phyloP scores from a whole-genome alignment of 2,888 invertebrate genomes.

The Endotricha flammealis region DNA sequence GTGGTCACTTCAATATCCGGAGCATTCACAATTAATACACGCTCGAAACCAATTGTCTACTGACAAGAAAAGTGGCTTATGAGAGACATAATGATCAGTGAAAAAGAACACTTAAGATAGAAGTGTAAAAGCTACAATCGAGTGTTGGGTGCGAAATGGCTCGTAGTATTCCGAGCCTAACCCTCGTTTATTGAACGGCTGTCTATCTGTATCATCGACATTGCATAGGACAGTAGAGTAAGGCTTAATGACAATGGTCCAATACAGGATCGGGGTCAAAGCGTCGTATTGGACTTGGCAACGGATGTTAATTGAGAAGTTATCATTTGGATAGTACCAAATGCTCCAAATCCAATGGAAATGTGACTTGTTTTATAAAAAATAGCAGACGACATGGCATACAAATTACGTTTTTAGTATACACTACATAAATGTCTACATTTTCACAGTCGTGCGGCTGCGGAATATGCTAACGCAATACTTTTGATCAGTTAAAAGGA shows the following conservation, averaged over 20 bases:
- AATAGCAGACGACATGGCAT: too few species aligned
- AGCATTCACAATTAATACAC: slow-evolving; percentile 53
- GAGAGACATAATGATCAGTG: slow-evolving; percentile 21
- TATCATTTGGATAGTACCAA: slow-evolving; percentile 35
- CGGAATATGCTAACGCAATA: too few species aligned
- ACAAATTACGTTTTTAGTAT: too few species aligned
- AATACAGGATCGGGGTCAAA: slow-evolving; percentile 67
- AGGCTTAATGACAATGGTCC: slow-evolving; percentile 65
- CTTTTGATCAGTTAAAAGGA: too few species aligned
- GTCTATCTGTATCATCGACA: slow-evolving; percentile 46
- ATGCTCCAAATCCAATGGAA: not conserved
- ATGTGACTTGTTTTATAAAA: too few species aligned
- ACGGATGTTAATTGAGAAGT: slow-evolving; percentile 56
- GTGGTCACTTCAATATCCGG: slow-evolving; percentile 43
- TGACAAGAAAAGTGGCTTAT: slow-evolving; percentile 31
- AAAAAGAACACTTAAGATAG: slow-evolving; percentile 34
- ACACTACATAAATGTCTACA: too few species aligned
- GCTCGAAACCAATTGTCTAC: slow-evolving; percentile 43
- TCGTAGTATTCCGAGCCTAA: slow-evolving; percentile 40
- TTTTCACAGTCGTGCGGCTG: too few species aligned
- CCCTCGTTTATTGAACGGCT: slow-evolving; percentile 56
- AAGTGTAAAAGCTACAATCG: slow-evolving; percentile 31
- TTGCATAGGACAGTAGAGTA: slow-evolving; percentile 49
- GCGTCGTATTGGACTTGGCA: slow-evolving; percentile 63
- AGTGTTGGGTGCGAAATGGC: slow-evolving; percentile 24